Conservation (phyloP, 2,888 invertebrate genomes). For the Drosophila phalerata region DNA sequence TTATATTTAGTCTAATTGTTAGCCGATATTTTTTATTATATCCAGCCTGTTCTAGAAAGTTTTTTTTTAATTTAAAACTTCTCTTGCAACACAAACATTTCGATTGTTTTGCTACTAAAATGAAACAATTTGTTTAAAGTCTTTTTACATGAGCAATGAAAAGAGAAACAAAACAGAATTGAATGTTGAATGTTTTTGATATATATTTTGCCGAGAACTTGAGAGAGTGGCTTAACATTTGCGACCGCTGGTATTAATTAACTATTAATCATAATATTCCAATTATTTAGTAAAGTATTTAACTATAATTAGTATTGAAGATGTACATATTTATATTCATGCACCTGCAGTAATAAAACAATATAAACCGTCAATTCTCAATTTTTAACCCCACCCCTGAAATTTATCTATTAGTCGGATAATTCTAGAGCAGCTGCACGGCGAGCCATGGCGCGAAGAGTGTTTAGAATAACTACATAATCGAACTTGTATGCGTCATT, state of each 20-base stretch:
- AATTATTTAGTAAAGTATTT: background rate
- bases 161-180: too few relatives aligned
- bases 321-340: background rate
- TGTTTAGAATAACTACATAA: constrained; percentile 24
- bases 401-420: background rate
- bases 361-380: background rate
- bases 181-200: too few relatives aligned
- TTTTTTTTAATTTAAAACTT: too few relatives aligned
- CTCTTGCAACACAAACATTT: too few relatives aligned
- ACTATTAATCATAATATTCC: background rate
- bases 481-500: constrained; percentile 14
- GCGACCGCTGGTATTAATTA: background rate
- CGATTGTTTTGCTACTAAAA: too few relatives aligned
- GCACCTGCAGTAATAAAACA: background rate
- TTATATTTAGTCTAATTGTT: too few relatives aligned
- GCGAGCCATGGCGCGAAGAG: background rate
- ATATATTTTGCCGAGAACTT: too few relatives aligned
- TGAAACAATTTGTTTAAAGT: too few relatives aligned
- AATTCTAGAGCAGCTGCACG: background rate
- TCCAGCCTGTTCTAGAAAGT: too few relatives aligned
- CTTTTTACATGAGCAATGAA: too few relatives aligned
- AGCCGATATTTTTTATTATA: too few relatives aligned
- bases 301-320: background rate
- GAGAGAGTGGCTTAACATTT: too few relatives aligned
- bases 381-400: background rate